phyloP scores from a whole-genome alignment of 2,113 vertebrate genomes.

The Regulus satrapa region DNA sequence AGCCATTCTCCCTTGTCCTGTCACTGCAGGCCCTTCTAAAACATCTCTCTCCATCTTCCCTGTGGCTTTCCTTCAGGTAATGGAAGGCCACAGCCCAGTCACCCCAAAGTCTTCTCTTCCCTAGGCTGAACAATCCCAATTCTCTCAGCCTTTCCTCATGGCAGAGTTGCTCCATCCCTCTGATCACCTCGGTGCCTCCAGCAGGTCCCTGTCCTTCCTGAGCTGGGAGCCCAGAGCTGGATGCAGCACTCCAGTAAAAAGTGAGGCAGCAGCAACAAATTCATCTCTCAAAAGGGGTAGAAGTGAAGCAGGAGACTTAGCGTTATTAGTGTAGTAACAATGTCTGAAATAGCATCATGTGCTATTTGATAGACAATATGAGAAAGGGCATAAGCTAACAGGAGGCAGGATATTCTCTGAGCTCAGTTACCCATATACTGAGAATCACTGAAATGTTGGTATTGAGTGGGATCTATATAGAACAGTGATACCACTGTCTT shows the following conservation, averaged over 20 bases:
- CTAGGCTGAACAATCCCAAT: accelerated
- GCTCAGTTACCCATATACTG: accelerated
- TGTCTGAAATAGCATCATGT: not conserved
- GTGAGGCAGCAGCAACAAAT: not conserved
- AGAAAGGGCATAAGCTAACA: not conserved
- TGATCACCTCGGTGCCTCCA: not conserved
- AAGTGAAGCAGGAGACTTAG: not conserved
- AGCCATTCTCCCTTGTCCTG: accelerated
- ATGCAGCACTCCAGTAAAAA: not conserved
- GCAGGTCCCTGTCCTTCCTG: not conserved
- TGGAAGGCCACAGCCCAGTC: accelerated
- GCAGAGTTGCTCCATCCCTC: not conserved
- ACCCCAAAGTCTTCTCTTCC: accelerated
- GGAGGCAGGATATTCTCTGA: not conserved
- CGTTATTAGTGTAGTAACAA: not conserved
- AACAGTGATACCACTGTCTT: not conserved
- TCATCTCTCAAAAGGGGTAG: not conserved
- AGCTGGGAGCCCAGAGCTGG: not conserved
- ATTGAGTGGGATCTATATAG: not conserved
- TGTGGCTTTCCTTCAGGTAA: accelerated
- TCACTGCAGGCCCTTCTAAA: not conserved
- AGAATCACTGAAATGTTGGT: not conserved
- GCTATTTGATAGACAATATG: not conserved
- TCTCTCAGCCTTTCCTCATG: accelerated
- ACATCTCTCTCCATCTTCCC: not conserved